Percentiles rank a stretch among this genome's conserved stretches.
Evolutionary conservation across 2,797 vertebrate genomes (phyloP).

Genomic region (Valencia hispanica): DNA sequence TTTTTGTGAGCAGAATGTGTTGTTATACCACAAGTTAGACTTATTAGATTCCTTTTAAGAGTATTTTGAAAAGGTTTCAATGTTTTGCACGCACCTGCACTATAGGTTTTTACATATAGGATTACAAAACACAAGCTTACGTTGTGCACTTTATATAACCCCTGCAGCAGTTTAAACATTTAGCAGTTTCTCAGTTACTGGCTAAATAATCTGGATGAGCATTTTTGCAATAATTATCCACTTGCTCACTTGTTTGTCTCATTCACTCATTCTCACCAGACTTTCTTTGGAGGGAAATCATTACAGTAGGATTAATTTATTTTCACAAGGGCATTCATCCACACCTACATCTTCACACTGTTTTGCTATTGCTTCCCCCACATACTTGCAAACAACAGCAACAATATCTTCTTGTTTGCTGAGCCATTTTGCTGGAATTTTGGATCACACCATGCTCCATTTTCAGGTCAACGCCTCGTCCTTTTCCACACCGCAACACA

Average conservation of each 20-base stretch:
- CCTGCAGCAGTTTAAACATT: constrained; percentile 27
- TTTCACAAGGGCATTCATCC: constrained; percentile 44
- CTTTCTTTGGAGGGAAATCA: constrained; percentile 40
- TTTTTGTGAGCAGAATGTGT: neutral
- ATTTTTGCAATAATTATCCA: constrained; percentile 38
- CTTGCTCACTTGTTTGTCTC: constrained; percentile 10
- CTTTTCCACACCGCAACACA: constrained; percentile 20
- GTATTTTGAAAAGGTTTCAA: neutral
- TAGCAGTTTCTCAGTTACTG: constrained; percentile 24
- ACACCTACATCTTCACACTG: constrained; percentile 27
- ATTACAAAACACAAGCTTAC: constrained; percentile 15
- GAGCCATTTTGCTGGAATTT: constrained; percentile 40
- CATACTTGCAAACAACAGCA: constrained; percentile 29
- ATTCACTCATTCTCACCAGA: neutral
- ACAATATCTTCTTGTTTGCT: constrained; percentile 48
- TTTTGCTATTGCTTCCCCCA: constrained; percentile 51
- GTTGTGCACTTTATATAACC: constrained; percentile 7
- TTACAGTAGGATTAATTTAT: constrained; percentile 40
- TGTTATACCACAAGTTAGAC: neutral
- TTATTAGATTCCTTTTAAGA: neutral
- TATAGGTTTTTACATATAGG: neutral
- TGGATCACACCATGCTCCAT: constrained; percentile 29
- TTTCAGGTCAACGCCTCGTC: constrained; percentile 27
- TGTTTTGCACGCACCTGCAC: neutral
- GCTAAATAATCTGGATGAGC: constrained; percentile 44